Evolutionary conservation across 2,113 vertebrate species (phyloP).

Genomic region (Aviceda subcristata): DNA sequence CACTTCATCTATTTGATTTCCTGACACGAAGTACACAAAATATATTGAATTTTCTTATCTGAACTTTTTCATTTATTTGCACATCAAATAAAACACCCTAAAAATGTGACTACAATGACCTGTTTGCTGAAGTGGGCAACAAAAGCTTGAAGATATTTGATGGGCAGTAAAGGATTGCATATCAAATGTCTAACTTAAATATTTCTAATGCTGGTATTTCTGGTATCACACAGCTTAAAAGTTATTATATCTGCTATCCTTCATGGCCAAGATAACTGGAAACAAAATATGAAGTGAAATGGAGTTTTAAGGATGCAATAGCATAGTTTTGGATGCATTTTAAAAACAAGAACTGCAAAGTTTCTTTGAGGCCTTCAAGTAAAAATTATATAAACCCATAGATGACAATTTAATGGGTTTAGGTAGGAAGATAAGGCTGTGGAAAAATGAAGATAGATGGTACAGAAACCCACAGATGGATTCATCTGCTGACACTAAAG

Average conservation of each 20-base stretch:
- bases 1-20: slow-evolving; percentile 28
- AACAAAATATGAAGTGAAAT: background rate
- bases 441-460: slow-evolving; percentile 40
- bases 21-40: background rate
- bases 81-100: slow-evolving; percentile 61
- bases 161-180: slow-evolving; percentile 34
- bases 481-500: slow-evolving; percentile 39
- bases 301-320: slow-evolving; percentile 20
- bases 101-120: slow-evolving; percentile 36
- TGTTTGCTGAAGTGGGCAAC: slow-evolving; percentile 42
- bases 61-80: slow-evolving; percentile 55
- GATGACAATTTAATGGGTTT: slow-evolving; percentile 46
- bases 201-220: slow-evolving; percentile 52
- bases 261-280: slow-evolving; percentile 24
- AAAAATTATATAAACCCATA: slow-evolving; percentile 44
- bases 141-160: slow-evolving; percentile 51
- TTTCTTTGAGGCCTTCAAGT: slow-evolving; percentile 6
- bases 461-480: slow-evolving; percentile 15
- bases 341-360: slow-evolving; percentile 33
- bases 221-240: slow-evolving; percentile 39
- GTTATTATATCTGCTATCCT: slow-evolving; percentile 37
- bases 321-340: slow-evolving; percentile 9
- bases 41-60: slow-evolving; percentile 54
- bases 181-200: slow-evolving; percentile 62
- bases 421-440: slow-evolving; percentile 17